Base-by-base conservation (phyloP, 2,113 vertebrate species). In the Brachypteracias leptosomus region DNA sequence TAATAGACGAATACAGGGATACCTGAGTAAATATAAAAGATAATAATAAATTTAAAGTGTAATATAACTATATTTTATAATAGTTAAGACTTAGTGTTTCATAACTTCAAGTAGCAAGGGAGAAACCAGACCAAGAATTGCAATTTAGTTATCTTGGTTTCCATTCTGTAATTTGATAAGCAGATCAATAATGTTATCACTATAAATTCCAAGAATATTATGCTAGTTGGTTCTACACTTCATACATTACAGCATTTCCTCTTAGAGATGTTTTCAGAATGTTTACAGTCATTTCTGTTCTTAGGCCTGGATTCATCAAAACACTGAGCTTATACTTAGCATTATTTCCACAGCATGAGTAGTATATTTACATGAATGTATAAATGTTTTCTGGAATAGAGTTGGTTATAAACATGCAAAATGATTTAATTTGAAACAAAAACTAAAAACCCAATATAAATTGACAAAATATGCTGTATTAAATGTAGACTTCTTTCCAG, bases 221-320 rank as follows among this genome's bases (percentile, higher is more conserved):
- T 91, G 31, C 20, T 93, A 91, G 57, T 54, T 92, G 74, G 40
- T 94, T 92, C 94, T 96, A 36, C 88, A 70, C 59, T 96, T 96
- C 85, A 90, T 93, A 91, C 59, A 81, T 54, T 76, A 67, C 79
- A 94, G 29, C 49, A 93, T 93, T 95, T 92, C 31, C 74, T 68
- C 33, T 57, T 92, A 68, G 42, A 94, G 74, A 88, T 95, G 89
- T 92, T 95, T 93, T 96, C 80, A 94, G 78, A 88, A 72, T 93
- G 77, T 95, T 94, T 96, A 89, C 93, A 92, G 82, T 89, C 13
- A 81, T 96, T 92, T 95, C 67, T 96, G 54, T 95, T 89, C 89
- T 91, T 84, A 95, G 87, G 81, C 71, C 91, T 87, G 74, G 36
- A 95, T 94, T 97, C 77, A 95, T 92, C 91, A 92, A 95, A 97